phyloP scores from a whole-genome alignment of 2,113 vertebrate species.

The Numenius arquata region DNA sequence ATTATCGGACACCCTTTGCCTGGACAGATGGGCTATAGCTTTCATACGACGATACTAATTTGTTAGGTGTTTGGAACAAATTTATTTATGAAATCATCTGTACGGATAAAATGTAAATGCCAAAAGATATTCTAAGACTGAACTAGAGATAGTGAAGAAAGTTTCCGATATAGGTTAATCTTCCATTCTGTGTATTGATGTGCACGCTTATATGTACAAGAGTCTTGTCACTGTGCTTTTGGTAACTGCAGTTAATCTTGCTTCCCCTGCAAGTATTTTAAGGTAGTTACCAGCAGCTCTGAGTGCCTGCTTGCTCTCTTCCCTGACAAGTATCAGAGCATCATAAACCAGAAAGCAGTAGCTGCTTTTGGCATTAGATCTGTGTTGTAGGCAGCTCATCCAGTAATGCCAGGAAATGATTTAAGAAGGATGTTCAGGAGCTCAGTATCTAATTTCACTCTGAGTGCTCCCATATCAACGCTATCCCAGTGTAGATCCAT shows the following conservation, averaged over 20 bases:
- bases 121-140: background rate
- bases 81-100: background rate
- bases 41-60: background rate
- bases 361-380: background rate
- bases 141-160: background rate
- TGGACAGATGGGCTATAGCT: background rate
- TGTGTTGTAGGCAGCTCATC: constrained; percentile 1
- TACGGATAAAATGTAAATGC: background rate
- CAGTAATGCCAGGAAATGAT: constrained; percentile 17
- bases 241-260: background rate
- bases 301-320: background rate
- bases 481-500: background rate
- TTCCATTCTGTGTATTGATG: background rate
- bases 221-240: background rate
- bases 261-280: background rate
- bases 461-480: background rate
- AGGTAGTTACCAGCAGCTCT: background rate
- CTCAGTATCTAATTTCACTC: constrained; percentile 33
- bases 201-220: background rate
- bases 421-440: constrained; percentile 37
- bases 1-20: background rate
- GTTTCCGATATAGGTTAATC: background rate
- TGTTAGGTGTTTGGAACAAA: background rate
- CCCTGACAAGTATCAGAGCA: background rate
- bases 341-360: constrained; percentile 4